Conservation (phyloP, 2,113 vertebrate genomes). For the Carettochelys insculpta region DNA sequence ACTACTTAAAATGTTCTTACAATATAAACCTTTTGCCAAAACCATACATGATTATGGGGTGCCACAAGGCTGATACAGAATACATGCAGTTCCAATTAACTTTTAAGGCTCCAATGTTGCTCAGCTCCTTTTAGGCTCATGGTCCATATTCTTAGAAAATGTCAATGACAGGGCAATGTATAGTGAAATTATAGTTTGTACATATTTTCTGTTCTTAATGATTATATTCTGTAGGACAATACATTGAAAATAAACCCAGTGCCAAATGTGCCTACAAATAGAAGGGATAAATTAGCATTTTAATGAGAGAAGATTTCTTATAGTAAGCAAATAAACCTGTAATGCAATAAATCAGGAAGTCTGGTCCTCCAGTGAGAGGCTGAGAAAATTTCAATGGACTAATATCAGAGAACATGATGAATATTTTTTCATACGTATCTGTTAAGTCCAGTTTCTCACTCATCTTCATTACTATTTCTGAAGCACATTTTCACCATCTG, state of each 20-base stretch:
- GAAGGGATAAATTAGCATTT: neutral
- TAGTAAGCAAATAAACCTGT: neutral
- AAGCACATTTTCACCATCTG: neutral
- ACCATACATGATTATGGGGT: neutral
- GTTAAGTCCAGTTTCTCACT: neutral
- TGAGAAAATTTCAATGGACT: neutral
- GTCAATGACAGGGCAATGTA: neutral
- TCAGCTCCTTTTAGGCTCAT: neutral
- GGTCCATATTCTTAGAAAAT: neutral
- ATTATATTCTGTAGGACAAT: neutral
- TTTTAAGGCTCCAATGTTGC: neutral
- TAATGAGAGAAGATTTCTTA: neutral
- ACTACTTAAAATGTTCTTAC: neutral
- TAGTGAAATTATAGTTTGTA: neutral
- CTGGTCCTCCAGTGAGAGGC: too few relatives aligned
- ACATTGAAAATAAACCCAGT: neutral
- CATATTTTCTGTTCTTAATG: neutral
- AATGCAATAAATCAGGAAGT: neutral
- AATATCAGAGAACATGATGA: neutral
- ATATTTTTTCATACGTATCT: neutral
- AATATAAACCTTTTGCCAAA: neutral
- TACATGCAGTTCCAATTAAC: neutral
- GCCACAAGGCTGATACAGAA: neutral
- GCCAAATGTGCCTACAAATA: neutral
- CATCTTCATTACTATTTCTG: neutral